Percentiles rank a stretch among this genome's conserved stretches.
phyloP scores from a whole-genome alignment of 1,140 invertebrate species.

The Euglossa dilemma region DNA sequence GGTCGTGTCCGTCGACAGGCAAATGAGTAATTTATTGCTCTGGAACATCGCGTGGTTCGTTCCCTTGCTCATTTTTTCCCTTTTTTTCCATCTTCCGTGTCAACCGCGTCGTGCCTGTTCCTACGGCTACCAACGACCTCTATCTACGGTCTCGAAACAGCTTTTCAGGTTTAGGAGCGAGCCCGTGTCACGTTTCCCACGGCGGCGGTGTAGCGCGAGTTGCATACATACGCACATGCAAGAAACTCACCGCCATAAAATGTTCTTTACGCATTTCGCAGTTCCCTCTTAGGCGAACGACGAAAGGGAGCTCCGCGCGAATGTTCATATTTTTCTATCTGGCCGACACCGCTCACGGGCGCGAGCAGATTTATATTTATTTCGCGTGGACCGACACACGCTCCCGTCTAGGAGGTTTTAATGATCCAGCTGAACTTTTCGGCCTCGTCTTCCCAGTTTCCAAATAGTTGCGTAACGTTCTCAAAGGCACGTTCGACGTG shows the following conservation, averaged over 20 bases:
- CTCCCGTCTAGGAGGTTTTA: not conserved
- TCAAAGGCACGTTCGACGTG: not conserved
- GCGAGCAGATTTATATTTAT: slow-evolving; percentile 33
- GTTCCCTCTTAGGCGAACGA: slow-evolving; percentile 39
- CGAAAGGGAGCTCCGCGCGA: slow-evolving; percentile 24
- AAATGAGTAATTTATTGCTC: slow-evolving; percentile 68
- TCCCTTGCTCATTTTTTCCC: not conserved
- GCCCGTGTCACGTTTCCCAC: slow-evolving; percentile 67
- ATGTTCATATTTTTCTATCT: slow-evolving; percentile 47
- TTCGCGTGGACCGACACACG: not conserved
- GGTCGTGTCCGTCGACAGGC: slow-evolving; percentile 41
- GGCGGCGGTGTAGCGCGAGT: slow-evolving; percentile 43
- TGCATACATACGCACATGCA: slow-evolving; percentile 57
- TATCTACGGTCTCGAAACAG: slow-evolving; percentile 61
- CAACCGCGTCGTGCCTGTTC: not conserved
- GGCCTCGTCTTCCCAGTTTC: not conserved
- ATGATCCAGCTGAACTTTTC: not conserved
- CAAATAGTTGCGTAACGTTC: slow-evolving; percentile 7
- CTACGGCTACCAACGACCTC: slow-evolving; percentile 46
- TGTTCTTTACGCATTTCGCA: slow-evolving; percentile 60
- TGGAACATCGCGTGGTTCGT: slow-evolving; percentile 7
- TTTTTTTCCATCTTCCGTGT: not conserved
- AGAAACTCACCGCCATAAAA: slow-evolving; percentile 58
- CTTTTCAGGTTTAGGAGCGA: slow-evolving; percentile 65
- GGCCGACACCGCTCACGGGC: not conserved